These are phyloP conservation scores for Drosophila teissieri DNA, from an alignment of 1,140 invertebrate genomes.

Conservation along the genomic window DNA sequence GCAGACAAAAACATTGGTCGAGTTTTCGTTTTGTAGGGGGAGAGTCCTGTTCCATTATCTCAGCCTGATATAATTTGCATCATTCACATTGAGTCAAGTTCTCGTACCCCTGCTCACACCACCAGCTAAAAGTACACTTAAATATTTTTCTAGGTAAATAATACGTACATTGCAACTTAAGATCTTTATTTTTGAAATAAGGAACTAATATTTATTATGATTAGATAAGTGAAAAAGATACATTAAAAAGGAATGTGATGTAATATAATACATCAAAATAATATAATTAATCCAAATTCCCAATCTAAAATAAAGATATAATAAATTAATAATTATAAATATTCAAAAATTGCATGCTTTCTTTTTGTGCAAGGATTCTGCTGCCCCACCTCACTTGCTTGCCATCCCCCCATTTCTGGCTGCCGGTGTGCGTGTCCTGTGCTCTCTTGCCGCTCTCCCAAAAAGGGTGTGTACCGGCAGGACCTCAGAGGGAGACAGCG, in stretches of 20 bases:
- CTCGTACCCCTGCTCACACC: background rate
- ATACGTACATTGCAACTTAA: too few relatives aligned
- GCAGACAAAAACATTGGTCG: conserved; percentile 9
- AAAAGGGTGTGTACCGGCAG: conserved; percentile 72
- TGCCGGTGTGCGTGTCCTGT: conserved; percentile 1
- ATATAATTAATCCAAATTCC: too few relatives aligned
- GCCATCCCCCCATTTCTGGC: background rate
- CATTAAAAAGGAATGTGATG: too few relatives aligned
- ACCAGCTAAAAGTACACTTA: conserved; percentile 1
- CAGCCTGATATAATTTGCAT: conserved; percentile 45
- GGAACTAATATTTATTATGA: too few relatives aligned
- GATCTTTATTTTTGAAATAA: too few relatives aligned
- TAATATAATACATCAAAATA: too few relatives aligned
- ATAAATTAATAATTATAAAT: too few relatives aligned
- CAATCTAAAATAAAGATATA: too few relatives aligned
- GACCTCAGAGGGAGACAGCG: background rate
- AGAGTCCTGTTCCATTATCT: conserved; percentile 32
- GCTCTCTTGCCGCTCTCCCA: conserved; percentile 11
- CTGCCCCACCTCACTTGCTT: background rate
- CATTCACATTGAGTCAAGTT: conserved; percentile 45
- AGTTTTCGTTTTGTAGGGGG: conserved; percentile 7
- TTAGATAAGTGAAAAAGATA: too few relatives aligned
- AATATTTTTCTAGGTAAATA: background rate
- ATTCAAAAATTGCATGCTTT: background rate
- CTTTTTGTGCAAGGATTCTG: conserved; percentile 8